These are phyloP conservation scores for Philhelius pedissequus DNA, from an alignment of 2,888 invertebrate species.

Conservation along the genomic window DNA sequence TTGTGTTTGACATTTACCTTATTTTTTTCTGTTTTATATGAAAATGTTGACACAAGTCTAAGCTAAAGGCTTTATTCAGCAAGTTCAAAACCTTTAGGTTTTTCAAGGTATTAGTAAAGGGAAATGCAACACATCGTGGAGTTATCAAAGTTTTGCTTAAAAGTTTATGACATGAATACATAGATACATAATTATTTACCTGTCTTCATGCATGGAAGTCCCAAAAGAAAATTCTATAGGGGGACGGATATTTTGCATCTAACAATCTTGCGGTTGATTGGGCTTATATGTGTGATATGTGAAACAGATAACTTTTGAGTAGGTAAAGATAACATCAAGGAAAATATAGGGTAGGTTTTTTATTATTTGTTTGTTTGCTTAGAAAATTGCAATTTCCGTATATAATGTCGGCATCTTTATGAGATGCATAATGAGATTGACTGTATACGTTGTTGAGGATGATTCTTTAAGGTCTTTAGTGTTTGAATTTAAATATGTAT, in stretches of 20 bases:
- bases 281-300: background rate
- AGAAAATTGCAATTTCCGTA: slow-evolving; percentile 39
- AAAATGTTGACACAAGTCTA: slow-evolving; percentile 40
- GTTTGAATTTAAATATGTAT: slow-evolving; percentile 4
- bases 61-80: background rate
- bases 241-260: slow-evolving; percentile 3
- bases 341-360: background rate
- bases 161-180: slow-evolving; percentile 14
- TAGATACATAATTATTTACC: background rate
- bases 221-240: background rate
- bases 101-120: too few relatives aligned
- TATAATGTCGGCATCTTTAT: slow-evolving; percentile 7
- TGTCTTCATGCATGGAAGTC: background rate
- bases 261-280: slow-evolving; percentile 19
- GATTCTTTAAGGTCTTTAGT: background rate
- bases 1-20: slow-evolving; percentile 57
- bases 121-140: background rate
- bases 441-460: background rate
- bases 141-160: slow-evolving; percentile 22
- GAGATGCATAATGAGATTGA: slow-evolving; percentile 22
- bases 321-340: slow-evolving; percentile 2
- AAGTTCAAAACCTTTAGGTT: background rate
- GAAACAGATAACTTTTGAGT: background rate
- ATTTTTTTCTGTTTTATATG: background rate
- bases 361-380: background rate